phyloP scores from a whole-genome alignment of 2,888 invertebrate genomes.

The Erebia ligea region DNA sequence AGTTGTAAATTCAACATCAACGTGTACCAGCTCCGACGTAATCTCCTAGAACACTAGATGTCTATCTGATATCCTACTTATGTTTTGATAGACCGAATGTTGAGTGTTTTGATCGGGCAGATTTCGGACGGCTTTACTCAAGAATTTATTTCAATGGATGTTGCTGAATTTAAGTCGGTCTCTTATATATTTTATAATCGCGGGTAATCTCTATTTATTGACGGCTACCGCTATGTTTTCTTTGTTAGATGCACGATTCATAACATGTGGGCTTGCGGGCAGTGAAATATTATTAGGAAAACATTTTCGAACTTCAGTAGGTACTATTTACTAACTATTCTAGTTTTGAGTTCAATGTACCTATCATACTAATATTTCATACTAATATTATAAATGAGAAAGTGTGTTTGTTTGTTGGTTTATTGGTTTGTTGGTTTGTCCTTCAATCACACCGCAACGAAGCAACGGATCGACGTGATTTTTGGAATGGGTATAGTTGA shows the following conservation, averaged over 20 bases:
- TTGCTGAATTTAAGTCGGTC: conserved; percentile 49
- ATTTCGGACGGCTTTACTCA: conserved; percentile 56
- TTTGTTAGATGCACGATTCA: conserved; percentile 24
- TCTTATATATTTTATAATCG: conserved; percentile 53
- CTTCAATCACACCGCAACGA: too few species aligned
- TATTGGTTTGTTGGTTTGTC: too few species aligned
- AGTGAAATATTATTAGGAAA: conserved; percentile 16
- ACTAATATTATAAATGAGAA: too few species aligned
- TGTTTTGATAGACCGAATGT: conserved; percentile 71
- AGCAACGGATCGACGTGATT: too few species aligned
- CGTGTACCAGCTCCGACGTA: conserved; percentile 28
- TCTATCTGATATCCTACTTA: conserved; percentile 62
- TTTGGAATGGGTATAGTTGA: too few species aligned
- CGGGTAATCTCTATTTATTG: conserved; percentile 58
- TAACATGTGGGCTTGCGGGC: conserved; percentile 24
- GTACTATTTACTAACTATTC: background rate
- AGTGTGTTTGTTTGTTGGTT: too few species aligned
- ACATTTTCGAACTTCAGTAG: conserved; percentile 6
- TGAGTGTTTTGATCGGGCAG: conserved; percentile 68
- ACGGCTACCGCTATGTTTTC: conserved; percentile 30
- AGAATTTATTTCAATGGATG: conserved; percentile 67
- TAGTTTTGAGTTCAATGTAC: background rate
- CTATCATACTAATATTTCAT: too few species aligned
- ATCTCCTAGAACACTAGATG: conserved; percentile 50
- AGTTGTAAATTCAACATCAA: conserved; percentile 50